Conservation (phyloP, 2,113 vertebrate genomes). For the Hydropotes inermis region DNA sequence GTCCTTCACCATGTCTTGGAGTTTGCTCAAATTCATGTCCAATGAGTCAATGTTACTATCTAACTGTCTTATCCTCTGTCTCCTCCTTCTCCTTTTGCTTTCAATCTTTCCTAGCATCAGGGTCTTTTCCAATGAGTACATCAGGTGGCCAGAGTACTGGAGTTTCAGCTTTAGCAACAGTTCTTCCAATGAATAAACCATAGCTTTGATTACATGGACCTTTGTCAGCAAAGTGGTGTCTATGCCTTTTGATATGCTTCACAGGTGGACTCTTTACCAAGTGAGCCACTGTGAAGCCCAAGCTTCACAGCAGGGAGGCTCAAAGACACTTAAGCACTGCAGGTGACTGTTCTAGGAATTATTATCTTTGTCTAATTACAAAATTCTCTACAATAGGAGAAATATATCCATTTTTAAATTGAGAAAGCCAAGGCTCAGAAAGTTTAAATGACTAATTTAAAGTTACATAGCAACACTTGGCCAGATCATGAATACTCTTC, state of each 20-base stretch:
- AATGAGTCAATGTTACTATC: not conserved
- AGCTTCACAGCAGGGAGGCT: conserved; percentile 28
- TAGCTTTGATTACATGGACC: not conserved
- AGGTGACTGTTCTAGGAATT: conserved; percentile 14
- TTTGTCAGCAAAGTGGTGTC: not conserved
- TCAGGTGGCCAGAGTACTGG: not conserved
- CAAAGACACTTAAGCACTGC: not conserved
- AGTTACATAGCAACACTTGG: not conserved
- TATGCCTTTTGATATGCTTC: not conserved
- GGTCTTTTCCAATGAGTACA: not conserved
- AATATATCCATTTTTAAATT: not conserved
- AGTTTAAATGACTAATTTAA: not conserved
- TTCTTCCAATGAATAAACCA: not conserved
- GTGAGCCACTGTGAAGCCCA: not conserved
- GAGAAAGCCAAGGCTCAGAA: conserved; percentile 7
- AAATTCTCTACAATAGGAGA: not conserved
- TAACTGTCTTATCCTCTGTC: not conserved
- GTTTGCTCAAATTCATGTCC: not conserved
- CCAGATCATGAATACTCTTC: not conserved
- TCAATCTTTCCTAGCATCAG: not conserved
- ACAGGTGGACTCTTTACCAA: not conserved
- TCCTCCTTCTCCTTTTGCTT: not conserved
- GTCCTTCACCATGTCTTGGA: not conserved
- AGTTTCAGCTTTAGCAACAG: not conserved
- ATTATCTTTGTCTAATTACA: not conserved